Conservation (phyloP, 2,113 vertebrate species). For the Notechis scutatus region DNA sequence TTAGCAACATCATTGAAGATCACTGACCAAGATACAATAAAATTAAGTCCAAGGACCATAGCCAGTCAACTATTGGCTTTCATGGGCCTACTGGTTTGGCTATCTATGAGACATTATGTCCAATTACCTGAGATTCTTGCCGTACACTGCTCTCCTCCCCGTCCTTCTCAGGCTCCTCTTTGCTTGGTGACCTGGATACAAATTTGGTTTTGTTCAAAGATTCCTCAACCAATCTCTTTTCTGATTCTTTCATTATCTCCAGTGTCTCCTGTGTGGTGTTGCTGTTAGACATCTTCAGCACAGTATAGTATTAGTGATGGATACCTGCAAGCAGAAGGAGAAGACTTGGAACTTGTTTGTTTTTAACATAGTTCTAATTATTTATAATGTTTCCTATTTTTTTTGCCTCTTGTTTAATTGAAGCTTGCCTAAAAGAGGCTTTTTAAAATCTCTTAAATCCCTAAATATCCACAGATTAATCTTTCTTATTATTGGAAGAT, state of each 20-base stretch:
- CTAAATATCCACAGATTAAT: neutral
- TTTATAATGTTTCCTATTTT: neutral
- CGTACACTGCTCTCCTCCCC: constrained; percentile 68
- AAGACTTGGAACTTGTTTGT: neutral
- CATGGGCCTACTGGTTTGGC: neutral
- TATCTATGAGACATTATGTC: neutral
- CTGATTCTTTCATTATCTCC: constrained; percentile 83
- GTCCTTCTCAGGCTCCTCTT: constrained; percentile 77
- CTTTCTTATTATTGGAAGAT: neutral
- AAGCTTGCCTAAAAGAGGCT: neutral
- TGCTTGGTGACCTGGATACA: constrained; percentile 73
- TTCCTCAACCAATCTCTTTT: constrained; percentile 79
- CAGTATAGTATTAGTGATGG: constrained; percentile 32
- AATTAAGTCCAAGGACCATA: neutral
- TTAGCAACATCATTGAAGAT: neutral
- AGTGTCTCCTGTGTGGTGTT: constrained; percentile 75
- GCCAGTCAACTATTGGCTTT: neutral
- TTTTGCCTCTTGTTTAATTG: neutral
- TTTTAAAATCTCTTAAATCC: neutral
- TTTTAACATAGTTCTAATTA: neutral
- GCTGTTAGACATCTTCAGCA: constrained; percentile 80
- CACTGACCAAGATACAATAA: neutral
- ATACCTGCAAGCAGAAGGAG: constrained; percentile 56
- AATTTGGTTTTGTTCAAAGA: constrained; percentile 78
- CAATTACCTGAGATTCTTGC: constrained; percentile 74